These are phyloP conservation scores for Myripristis murdjan DNA, from an alignment of 2,797 vertebrate species.

Conservation along the genomic window DNA sequence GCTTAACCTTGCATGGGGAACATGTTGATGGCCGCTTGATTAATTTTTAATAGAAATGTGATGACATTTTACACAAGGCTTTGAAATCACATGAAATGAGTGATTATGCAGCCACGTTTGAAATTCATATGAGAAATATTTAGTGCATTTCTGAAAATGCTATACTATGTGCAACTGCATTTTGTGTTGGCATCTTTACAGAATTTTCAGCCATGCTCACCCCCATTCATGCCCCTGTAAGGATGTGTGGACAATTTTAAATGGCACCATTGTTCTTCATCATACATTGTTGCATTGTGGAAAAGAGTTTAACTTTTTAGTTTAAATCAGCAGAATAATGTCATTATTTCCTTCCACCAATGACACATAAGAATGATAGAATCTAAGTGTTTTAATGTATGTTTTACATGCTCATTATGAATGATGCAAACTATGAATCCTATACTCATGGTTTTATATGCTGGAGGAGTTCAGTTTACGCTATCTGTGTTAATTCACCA, in stretches of 20 bases:
- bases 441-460: neutral
- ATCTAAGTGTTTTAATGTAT: constrained; percentile 2
- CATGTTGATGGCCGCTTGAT: neutral
- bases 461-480: constrained; percentile 4
- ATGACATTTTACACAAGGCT: neutral
- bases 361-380: constrained; percentile 52
- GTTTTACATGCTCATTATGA: constrained; percentile 20
- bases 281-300: constrained; percentile 14
- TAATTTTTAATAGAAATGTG: neutral
- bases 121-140: neutral
- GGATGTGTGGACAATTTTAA: neutral
- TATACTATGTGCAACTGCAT: neutral
- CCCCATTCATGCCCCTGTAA: neutral
- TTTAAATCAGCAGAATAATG: constrained; percentile 8
- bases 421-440: neutral
- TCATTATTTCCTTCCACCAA: constrained; percentile 38
- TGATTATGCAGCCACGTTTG: neutral
- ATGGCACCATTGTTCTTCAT: constrained; percentile 4
- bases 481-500: constrained; percentile 1
- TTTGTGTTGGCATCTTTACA: neutral
- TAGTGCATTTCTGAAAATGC: neutral
- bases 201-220: neutral
- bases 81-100: neutral
- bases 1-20: constrained; percentile 1
- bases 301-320: constrained; percentile 3